These are phyloP conservation scores for Argyrosomus regius DNA, from an alignment of 2,797 vertebrate genomes.

Conservation along the genomic window DNA sequence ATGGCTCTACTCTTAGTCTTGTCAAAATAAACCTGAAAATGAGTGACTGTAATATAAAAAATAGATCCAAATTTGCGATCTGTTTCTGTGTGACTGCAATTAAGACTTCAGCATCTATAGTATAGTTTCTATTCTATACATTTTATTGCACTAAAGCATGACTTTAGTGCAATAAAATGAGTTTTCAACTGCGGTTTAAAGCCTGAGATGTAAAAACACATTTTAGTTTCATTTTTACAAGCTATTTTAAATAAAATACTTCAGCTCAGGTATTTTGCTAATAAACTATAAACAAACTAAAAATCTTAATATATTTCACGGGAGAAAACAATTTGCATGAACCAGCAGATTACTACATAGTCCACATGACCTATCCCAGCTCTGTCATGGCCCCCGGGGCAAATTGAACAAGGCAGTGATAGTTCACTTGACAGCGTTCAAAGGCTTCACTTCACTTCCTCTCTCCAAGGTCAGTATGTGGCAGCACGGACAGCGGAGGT, in stretches of 20 bases:
- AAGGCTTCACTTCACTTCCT: slow-evolving; percentile 71
- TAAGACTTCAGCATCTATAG: background rate
- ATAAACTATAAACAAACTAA: background rate
- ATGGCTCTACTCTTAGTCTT: background rate
- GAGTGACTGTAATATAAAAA: background rate
- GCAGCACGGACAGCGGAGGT: slow-evolving; percentile 74
- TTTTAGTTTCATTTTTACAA: background rate
- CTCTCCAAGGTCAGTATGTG: slow-evolving; percentile 68
- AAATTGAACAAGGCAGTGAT: slow-evolving; percentile 64
- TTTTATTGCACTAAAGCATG: background rate
- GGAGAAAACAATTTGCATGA: slow-evolving; percentile 23
- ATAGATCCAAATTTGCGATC: background rate
- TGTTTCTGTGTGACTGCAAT: too few species aligned
- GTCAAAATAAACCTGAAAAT: background rate
- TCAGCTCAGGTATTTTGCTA: background rate
- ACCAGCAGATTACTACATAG: slow-evolving; percentile 16
- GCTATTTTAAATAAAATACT: background rate
- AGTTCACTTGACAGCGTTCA: slow-evolving; percentile 71
- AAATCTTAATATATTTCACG: background rate
- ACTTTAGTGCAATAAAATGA: background rate
- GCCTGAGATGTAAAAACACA: background rate
- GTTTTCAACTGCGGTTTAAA: background rate
- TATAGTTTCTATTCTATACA: background rate
- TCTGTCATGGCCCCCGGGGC: slow-evolving; percentile 30
- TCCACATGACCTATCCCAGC: slow-evolving; percentile 10